phyloP scores from a whole-genome alignment of 2,888 invertebrate species.

The Andrena praecox region DNA sequence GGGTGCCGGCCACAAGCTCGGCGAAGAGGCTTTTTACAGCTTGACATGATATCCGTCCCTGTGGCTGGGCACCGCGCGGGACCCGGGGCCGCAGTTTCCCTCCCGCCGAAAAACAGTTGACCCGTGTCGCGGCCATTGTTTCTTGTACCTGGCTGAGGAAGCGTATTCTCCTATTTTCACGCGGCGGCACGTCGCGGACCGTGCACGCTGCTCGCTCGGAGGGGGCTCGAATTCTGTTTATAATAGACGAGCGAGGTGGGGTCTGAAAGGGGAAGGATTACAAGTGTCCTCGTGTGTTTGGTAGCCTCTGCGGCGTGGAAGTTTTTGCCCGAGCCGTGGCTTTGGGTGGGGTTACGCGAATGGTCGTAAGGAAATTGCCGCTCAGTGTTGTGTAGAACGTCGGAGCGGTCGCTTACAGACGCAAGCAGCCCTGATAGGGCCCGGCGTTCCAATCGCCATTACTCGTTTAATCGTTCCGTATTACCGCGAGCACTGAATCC shows the following conservation, averaged over 20 bases:
- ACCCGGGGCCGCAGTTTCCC: not conserved
- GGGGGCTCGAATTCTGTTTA: too few relatives aligned
- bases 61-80: not conserved
- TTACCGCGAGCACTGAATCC: not conserved
- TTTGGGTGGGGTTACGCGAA: not conserved
- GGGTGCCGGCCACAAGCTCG: conserved; percentile 19
- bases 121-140: too few relatives aligned
- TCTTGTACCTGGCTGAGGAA: too few relatives aligned
- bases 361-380: not conserved
- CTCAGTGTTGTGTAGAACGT: not conserved
- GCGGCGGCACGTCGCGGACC: too few relatives aligned
- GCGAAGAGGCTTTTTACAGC: conserved; percentile 27
- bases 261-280: not conserved
- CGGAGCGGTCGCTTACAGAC: not conserved
- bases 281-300: not conserved
- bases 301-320: not conserved
- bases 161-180: too few relatives aligned
- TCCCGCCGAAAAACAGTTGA: too few relatives aligned
- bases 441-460: not conserved
- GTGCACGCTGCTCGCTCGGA: too few relatives aligned
- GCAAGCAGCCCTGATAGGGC: not conserved
- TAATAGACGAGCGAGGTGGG: too few relatives aligned
- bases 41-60: not conserved
- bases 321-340: not conserved
- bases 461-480: not conserved